Conservation (phyloP, 2,113 vertebrate species). For the Gymnorhina tibicen region DNA sequence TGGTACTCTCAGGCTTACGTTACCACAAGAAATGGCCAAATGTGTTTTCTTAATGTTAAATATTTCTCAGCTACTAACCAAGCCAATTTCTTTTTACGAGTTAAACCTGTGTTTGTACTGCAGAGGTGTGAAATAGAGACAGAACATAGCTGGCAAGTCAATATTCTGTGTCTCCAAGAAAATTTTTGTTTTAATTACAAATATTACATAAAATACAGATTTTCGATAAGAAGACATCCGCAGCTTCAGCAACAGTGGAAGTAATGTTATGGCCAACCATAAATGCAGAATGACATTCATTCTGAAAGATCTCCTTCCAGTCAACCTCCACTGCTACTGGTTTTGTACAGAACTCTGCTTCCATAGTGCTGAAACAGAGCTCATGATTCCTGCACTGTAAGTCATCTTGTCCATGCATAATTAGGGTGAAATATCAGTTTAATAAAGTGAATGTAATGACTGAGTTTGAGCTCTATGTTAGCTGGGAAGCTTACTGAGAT, state of each 20-base stretch:
- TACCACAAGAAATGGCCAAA: not conserved
- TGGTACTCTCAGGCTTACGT: accelerated
- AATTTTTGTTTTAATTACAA: not conserved
- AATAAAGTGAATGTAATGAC: not conserved
- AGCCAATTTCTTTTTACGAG: not conserved
- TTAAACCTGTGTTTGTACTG: not conserved
- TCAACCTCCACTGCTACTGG: not conserved
- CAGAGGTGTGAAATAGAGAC: not conserved
- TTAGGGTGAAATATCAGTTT: constrained; percentile 34
- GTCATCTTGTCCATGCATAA: not conserved
- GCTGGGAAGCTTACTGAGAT: not conserved
- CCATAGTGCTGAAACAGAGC: not conserved
- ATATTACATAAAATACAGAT: not conserved
- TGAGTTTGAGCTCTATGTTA: not conserved
- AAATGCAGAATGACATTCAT: not conserved
- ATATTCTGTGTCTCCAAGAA: not conserved
- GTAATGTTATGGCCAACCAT: not conserved
- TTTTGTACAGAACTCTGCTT: not conserved
- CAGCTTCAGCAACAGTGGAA: not conserved
- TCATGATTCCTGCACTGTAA: not conserved
- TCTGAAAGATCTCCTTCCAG: not conserved
- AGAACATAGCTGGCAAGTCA: not conserved
- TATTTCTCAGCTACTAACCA: not conserved
- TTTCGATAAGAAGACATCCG: not conserved
- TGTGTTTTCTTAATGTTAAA: not conserved